Conservation (phyloP, 2,888 invertebrate genomes). For the Steinernema carpocapsae region DNA sequence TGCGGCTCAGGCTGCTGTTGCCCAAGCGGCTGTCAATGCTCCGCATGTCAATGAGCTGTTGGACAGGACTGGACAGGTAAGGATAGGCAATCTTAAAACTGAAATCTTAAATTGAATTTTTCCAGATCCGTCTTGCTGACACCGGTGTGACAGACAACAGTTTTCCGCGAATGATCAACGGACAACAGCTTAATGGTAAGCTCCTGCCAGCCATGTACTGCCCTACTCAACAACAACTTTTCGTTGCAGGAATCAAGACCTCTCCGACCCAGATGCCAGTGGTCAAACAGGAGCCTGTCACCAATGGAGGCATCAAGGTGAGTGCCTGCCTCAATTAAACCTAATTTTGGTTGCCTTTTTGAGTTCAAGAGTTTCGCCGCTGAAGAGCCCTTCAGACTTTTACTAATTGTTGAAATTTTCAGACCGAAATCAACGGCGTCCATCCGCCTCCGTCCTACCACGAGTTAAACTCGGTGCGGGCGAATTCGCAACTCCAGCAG, state of each 20-base stretch:
- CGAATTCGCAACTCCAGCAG: constrained; percentile 50
- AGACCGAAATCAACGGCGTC: constrained; percentile 31
- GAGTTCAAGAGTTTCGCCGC: background rate
- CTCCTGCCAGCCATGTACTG: background rate
- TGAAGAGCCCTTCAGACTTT: background rate
- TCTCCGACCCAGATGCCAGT: constrained; percentile 22
- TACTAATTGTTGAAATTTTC: constrained; percentile 17
- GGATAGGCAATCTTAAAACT: background rate
- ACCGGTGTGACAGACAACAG: constrained; percentile 23
- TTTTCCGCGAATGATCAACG: constrained; percentile 28
- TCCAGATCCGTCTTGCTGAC: constrained; percentile 50
- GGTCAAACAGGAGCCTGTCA: constrained; percentile 9
- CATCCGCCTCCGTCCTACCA: constrained; percentile 59
- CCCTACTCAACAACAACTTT: background rate
- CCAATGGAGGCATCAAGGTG: constrained; percentile 19
- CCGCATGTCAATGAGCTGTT: constrained; percentile 39
- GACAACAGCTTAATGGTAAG: background rate
- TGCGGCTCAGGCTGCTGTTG: constrained; percentile 14
- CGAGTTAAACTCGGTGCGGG: constrained; percentile 60
- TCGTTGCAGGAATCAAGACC: constrained; percentile 31
- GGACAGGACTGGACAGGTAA: constrained; percentile 47
- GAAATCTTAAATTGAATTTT: no score
- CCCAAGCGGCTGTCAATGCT: background rate
- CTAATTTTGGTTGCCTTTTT: background rate
- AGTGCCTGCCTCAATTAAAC: constrained; percentile 14